Conservation (phyloP, 1,140 invertebrate genomes). For the Linepithema humile region DNA sequence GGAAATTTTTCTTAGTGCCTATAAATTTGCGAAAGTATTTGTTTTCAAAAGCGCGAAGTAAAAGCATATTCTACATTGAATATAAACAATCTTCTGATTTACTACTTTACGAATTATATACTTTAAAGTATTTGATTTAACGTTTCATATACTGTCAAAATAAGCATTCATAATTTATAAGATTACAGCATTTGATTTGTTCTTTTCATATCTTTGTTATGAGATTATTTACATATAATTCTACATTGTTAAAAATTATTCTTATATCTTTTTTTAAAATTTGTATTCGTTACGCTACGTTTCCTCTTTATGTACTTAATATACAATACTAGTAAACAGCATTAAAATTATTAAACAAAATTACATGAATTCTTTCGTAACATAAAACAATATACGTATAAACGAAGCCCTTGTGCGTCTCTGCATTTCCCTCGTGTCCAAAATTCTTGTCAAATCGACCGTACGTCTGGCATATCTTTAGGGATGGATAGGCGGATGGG, state of each 20-base stretch:
- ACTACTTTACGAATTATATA: background rate
- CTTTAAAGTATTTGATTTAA: background rate
- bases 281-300: no score
- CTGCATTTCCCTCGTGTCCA: background rate
- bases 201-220: background rate
- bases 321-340: no score
- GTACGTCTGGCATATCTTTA: background rate
- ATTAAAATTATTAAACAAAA: no score
- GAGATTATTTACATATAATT: background rate
- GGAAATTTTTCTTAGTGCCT: background rate
- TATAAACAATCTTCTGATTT: background rate
- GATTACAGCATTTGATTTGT: background rate
- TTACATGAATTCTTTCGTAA: background rate
- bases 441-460: constrained; percentile 44
- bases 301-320: no score
- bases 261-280: background rate
- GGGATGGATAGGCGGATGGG: background rate
- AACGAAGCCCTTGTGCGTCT: background rate
- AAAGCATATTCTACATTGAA: background rate
- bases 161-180: background rate
- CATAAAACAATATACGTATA: constrained; percentile 8
- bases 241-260: background rate
- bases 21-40: background rate
- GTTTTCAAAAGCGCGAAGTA: background rate
- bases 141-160: background rate